phyloP scores from a whole-genome alignment of 2,113 vertebrate genomes.

The Nibea albiflora region DNA sequence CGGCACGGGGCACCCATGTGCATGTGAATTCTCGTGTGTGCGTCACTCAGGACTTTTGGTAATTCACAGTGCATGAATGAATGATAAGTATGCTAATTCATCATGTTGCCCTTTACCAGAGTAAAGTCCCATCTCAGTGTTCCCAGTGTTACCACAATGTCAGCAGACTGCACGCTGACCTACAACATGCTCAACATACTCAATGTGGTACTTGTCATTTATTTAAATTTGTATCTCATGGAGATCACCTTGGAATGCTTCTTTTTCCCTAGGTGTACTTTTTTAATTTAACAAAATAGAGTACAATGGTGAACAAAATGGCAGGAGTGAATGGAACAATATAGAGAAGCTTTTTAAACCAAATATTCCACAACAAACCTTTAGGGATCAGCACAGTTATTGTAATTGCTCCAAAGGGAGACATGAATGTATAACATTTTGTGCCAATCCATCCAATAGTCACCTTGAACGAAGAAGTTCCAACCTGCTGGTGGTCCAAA shows the following conservation, averaged over 20 bases:
- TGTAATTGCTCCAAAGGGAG: neutral
- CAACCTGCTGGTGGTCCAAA: neutral
- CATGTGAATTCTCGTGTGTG: neutral
- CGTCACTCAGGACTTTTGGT: neutral
- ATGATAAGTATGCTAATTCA: conserved; percentile 1
- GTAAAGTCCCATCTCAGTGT: neutral
- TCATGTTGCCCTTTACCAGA: conserved; percentile 32
- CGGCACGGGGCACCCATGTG: neutral
- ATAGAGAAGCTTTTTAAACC: neutral
- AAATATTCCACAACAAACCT: neutral
- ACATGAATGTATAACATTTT: neutral
- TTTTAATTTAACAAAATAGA: too few relatives aligned
- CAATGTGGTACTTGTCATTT: neutral
- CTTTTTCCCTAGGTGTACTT: neutral
- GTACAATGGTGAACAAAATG: neutral
- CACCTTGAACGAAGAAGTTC: neutral
- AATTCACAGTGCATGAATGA: neutral
- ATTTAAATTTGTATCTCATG: neutral
- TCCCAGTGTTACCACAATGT: conserved; percentile 4
- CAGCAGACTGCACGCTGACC: neutral
- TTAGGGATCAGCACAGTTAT: neutral
- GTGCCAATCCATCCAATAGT: neutral
- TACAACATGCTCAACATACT: neutral
- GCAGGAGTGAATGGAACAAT: neutral
- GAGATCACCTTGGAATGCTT: too few relatives aligned